Conservation (phyloP, 2,113 vertebrate species). For the Pao palembangensis region DNA sequence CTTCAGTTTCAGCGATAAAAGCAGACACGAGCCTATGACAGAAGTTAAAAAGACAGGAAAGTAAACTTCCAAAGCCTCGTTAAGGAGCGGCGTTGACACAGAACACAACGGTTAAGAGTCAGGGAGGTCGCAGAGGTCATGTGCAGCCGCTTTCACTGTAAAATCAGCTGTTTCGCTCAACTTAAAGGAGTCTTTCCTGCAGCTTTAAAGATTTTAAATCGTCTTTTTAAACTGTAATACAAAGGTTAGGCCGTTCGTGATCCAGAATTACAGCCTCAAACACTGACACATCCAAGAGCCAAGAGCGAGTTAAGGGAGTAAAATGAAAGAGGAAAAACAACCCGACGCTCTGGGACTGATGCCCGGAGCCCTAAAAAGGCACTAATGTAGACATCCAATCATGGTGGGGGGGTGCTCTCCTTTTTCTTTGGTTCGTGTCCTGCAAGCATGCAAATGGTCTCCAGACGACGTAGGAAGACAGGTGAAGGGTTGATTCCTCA, state of each 20-base stretch:
- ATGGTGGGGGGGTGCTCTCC: neutral
- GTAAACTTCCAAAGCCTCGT: neutral
- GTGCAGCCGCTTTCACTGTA: no score
- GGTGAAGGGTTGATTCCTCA: no score
- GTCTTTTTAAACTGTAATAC: no score
- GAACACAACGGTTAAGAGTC: neutral
- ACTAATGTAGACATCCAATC: constrained; percentile 50
- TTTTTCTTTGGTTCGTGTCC: no score
- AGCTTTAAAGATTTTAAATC: no score
- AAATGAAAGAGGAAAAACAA: neutral
- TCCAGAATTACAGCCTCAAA: no score
- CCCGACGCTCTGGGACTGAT: neutral
- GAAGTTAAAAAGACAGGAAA: neutral
- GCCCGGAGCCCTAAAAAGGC: constrained; percentile 48
- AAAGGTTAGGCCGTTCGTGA: no score
- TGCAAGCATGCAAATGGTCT: no score
- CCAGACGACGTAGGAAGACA: no score
- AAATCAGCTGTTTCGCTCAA: neutral
- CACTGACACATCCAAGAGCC: no score
- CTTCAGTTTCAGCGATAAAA: no score
- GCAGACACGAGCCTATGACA: neutral
- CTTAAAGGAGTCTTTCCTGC: no score
- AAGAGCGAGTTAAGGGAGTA: neutral
- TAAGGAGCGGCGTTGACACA: neutral
- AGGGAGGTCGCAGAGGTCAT: neutral